phyloP scores from a whole-genome alignment of 2,888 invertebrate genomes.

The Galerucella nymphaeae region DNA sequence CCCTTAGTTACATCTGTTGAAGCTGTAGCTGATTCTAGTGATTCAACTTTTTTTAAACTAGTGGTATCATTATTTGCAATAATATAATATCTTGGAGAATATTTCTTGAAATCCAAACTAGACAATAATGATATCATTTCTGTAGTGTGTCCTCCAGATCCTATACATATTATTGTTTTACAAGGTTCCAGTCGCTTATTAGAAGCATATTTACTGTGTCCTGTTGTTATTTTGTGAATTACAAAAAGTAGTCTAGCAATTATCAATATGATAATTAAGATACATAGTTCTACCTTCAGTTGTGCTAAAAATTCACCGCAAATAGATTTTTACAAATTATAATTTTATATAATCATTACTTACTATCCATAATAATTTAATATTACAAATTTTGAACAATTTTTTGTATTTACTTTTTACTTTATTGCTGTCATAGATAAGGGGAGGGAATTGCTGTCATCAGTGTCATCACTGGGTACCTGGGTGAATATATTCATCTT shows the following conservation, averaged over 20 bases:
- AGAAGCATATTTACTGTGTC: constrained; percentile 54
- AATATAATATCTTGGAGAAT: constrained; percentile 81
- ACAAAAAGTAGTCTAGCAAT: constrained; percentile 59
- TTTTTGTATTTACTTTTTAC: too few relatives aligned
- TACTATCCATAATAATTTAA: constrained; percentile 19
- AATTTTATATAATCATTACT: constrained; percentile 6
- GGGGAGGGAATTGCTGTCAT: too few relatives aligned
- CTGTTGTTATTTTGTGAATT: constrained; percentile 62
- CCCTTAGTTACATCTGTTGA: constrained; percentile 53
- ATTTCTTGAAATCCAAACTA: constrained; percentile 72
- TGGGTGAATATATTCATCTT: too few relatives aligned
- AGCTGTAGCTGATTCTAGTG: constrained; percentile 63
- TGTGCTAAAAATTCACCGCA: constrained; percentile 46
- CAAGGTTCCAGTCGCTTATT: constrained; percentile 54
- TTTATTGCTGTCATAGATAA: too few relatives aligned
- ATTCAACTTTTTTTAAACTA: constrained; percentile 76
- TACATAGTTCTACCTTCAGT: constrained; percentile 49
- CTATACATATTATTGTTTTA: constrained; percentile 74
- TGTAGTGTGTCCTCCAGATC: constrained; percentile 93
- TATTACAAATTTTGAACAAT: too few relatives aligned
- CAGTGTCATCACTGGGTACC: too few relatives aligned
- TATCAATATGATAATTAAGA: constrained; percentile 54
- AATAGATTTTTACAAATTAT: not conserved
- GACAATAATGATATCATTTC: constrained; percentile 86
- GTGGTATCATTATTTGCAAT: constrained; percentile 81